Base-by-base conservation (phyloP, 23 tunicate genomes). In the Ascidia mentula region DNA sequence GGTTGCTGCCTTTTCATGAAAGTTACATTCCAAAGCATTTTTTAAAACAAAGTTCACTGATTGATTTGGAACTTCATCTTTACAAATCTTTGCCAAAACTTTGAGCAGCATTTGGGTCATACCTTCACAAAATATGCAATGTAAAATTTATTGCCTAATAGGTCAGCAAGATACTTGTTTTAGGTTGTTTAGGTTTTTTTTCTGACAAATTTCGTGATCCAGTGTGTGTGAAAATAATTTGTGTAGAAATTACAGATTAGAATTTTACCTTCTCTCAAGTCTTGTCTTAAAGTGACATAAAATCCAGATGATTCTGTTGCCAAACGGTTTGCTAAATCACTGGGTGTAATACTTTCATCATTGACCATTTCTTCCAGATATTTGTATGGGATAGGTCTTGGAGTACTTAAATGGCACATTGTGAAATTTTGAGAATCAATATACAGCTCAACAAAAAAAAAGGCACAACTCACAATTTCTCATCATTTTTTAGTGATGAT, bases 51-150 rank as follows among this genome's bases (percentile, higher is more conserved):
- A 72, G 36, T 71, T 33, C 37, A 36, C 32, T 28, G 39, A 76
- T 31, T 76, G n/a, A 26, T 38, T 38, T 31, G 76, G 53, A 22
- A 60, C 74, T 5, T 84, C 88, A 39, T 70, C 46, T 6, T 60
- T 70, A n/a, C 73, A 76, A 65, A 84, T 32, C 39, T 84, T 84
- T 38, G 82, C 88, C 35, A 76, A 84, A 31, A 84, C 88, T 77
- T 65, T 38, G 31, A 84, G 60, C 38, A 84, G 20, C 88, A 84
- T 84, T 77, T 84, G 88, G 0, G 40, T 40, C 81, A 84, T 76
- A 0, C 88, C 65, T 53, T 26, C 65, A 53, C 22, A 5, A 53
- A n/a, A n/a, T n/a, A n/a, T n/a, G n/a, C n/a, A n/a, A n/a, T n/a
- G n/a, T n/a, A n/a, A n/a, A n/a, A n/a, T n/a, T n/a, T n/a, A n/a